Conservation (phyloP, 2,888 invertebrate genomes). For the Chymomyza fuscimana region DNA sequence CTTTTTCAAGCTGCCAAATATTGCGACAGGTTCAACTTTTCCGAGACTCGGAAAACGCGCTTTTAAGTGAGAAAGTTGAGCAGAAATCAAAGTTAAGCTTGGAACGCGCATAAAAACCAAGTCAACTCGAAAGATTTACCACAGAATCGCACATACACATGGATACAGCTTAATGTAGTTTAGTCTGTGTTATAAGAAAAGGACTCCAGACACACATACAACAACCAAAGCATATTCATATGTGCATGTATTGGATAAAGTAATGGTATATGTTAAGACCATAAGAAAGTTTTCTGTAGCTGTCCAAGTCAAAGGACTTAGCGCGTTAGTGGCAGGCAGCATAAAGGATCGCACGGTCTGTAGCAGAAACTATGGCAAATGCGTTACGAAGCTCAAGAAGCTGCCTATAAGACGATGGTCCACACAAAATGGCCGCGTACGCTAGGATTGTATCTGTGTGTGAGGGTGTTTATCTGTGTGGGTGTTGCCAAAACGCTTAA, state of each 20-base stretch:
- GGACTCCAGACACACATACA: neutral
- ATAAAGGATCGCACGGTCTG: neutral
- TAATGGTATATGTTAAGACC: neutral
- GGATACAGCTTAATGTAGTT: slow-evolving; percentile 18
- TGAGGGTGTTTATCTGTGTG: slow-evolving; percentile 26
- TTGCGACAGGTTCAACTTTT: slow-evolving; percentile 26
- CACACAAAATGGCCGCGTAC: neutral
- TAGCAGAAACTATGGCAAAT: slow-evolving; percentile 2
- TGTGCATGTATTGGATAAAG: neutral
- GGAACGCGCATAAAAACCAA: slow-evolving; percentile 22
- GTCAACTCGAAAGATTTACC: neutral
- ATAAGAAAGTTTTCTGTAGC: neutral
- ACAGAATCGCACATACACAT: slow-evolving; percentile 26
- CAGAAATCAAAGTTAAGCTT: slow-evolving; percentile 55
- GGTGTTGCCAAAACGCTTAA: slow-evolving; percentile 46
- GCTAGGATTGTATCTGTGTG: neutral
- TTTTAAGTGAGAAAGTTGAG: slow-evolving; percentile 63
- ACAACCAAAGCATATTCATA: neutral
- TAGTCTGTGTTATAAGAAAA: slow-evolving; percentile 5
- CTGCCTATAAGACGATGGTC: neutral
- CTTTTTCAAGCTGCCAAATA: slow-evolving; percentile 2
- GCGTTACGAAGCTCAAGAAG: neutral
- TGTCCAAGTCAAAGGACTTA: slow-evolving; percentile 27
- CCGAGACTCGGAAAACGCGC: slow-evolving; percentile 46
- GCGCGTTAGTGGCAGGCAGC: slow-evolving; percentile 12